A percentile compares a stretch with the other conserved stretches of the same genome.
Conservation (phyloP, 2,113 vertebrate species). For the Gila orcuttii region DNA sequence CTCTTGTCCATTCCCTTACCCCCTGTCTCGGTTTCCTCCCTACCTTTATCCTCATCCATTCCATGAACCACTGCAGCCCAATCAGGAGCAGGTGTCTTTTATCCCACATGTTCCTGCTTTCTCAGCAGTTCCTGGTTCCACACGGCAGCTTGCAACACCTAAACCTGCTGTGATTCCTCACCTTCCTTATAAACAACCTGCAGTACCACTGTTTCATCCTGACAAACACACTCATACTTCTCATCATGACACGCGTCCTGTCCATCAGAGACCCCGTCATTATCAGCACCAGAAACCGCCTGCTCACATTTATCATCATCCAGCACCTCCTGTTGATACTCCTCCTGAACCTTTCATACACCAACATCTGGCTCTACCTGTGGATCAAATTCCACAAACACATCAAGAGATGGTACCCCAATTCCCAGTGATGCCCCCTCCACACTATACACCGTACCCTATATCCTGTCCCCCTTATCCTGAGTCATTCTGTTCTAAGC, state of each 20-base stretch:
- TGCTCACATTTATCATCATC: not conserved
- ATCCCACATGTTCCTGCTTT: not conserved
- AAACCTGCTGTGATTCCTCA: not conserved
- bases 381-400: not conserved
- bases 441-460: not conserved
- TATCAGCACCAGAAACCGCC: not conserved
- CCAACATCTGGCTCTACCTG: not conserved
- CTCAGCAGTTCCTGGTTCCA: not conserved
- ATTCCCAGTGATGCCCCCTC: not conserved
- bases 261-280: not conserved
- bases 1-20: slow-evolving; percentile 61
- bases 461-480: not conserved
- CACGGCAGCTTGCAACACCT: not conserved
- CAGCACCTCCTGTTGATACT: not conserved
- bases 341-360: not conserved
- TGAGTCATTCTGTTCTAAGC: not conserved
- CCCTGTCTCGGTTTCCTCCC: not conserved
- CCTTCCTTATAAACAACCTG: not conserved
- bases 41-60: not conserved
- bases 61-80: slow-evolving; percentile 2
- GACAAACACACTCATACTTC: not conserved
- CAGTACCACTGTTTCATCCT: not conserved
- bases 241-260: not conserved
- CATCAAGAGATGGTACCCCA: not conserved
- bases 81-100: slow-evolving; percentile 19